A percentile compares a stretch with the other conserved stretches of the same genome.
phyloP scores from a whole-genome alignment of 2,797 vertebrate species.

The Rhabdophis nuchalis region DNA sequence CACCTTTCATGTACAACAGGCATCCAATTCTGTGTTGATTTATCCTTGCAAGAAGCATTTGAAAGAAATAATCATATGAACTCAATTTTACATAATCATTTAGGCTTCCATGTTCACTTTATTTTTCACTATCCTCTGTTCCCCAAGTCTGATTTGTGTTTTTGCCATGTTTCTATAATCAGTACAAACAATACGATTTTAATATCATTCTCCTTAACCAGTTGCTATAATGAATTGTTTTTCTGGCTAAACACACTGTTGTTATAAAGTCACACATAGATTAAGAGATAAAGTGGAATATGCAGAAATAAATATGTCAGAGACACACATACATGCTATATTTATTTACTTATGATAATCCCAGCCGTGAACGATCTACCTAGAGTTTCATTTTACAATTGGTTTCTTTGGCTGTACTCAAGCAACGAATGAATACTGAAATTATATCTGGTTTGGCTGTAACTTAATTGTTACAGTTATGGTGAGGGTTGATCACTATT shows the following conservation, averaged over 20 bases:
- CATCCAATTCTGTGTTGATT: background rate
- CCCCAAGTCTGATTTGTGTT: slow-evolving; percentile 22
- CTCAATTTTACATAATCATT: background rate
- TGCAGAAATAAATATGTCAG: slow-evolving; percentile 52
- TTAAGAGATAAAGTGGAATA: slow-evolving; percentile 52
- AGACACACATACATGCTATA: slow-evolving; percentile 48
- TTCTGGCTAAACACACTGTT: slow-evolving; percentile 52
- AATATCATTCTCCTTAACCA: slow-evolving; percentile 48
- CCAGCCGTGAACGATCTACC: slow-evolving; percentile 49
- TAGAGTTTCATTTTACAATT: slow-evolving; percentile 49
- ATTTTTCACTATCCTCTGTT: background rate
- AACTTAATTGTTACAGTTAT: slow-evolving; percentile 46
- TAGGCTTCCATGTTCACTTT: background rate
- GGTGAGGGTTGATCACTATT: slow-evolving; percentile 55
- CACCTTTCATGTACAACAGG: background rate
- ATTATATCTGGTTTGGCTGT: slow-evolving; percentile 59
- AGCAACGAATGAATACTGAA: slow-evolving; percentile 41
- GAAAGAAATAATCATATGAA: background rate
- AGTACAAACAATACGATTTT: slow-evolving; percentile 53
- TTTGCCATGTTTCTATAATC: slow-evolving; percentile 48
- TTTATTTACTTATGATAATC: slow-evolving; percentile 61
- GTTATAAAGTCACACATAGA: slow-evolving; percentile 58
- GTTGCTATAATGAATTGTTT: slow-evolving; percentile 55
- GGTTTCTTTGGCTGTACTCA: slow-evolving; percentile 54
- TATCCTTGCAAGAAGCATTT: background rate